These are phyloP conservation scores for Druon quercuslanigerum DNA, from an alignment of 1,140 invertebrate genomes.

Conservation along the genomic window DNA sequence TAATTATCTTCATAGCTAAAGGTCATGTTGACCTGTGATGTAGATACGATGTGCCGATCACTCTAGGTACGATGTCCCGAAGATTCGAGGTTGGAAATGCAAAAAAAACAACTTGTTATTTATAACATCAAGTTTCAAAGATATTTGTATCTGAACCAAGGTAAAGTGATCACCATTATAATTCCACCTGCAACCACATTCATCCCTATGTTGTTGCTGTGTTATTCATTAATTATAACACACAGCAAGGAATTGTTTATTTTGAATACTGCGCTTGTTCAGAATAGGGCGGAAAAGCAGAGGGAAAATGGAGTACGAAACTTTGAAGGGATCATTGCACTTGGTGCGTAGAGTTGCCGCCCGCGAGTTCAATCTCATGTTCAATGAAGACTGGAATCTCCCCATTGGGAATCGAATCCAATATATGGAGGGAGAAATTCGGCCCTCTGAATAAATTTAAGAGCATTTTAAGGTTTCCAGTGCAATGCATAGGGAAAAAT, in stretches of 20 bases:
- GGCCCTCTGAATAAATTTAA: conserved; percentile 4
- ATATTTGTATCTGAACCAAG: too few relatives aligned
- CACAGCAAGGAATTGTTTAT: not conserved
- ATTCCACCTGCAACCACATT: too few relatives aligned
- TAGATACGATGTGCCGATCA: too few relatives aligned
- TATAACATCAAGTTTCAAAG: too few relatives aligned
- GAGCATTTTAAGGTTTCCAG: conserved; percentile 1
- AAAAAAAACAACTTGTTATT: too few relatives aligned
- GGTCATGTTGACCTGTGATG: too few relatives aligned
- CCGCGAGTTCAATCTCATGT: conserved; percentile 22
- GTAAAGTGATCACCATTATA: too few relatives aligned
- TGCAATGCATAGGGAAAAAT: not conserved
- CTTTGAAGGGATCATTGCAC: conserved; percentile 16
- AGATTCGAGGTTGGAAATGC: too few relatives aligned
- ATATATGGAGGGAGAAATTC: not conserved
- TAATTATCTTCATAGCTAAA: too few relatives aligned
- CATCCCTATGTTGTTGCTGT: too few relatives aligned
- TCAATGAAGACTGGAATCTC: conserved; percentile 21
- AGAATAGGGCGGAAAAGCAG: not conserved
- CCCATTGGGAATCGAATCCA: conserved; percentile 4
- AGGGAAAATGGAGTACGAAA: not conserved
- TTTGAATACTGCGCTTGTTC: not conserved
- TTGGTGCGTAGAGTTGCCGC: conserved; percentile 1
- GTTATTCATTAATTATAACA: not conserved
- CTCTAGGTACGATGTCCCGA: too few relatives aligned